A percentile compares a stretch with the other conserved stretches of the same genome.
Conservation (phyloP, 2,888 invertebrate genomes). For the Molorchus minor region DNA sequence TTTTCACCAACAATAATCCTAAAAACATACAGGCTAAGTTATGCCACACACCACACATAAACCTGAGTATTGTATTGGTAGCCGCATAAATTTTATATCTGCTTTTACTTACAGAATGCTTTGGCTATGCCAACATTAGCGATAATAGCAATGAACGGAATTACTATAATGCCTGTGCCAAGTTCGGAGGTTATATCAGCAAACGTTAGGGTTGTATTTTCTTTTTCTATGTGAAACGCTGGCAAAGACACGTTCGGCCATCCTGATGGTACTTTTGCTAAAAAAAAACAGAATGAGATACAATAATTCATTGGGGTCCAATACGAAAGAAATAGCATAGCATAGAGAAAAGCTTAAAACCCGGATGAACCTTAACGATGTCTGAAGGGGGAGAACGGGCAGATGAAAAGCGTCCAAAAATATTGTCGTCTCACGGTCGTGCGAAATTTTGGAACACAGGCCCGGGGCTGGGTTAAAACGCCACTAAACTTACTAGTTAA, state of each 20-base stretch:
- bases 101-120: conserved; percentile 75
- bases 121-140: conserved; percentile 87
- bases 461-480: too few relatives aligned
- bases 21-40: too few relatives aligned
- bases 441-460: conserved; percentile 9
- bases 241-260: conserved; percentile 68
- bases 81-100: too few relatives aligned
- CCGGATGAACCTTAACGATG: too few relatives aligned
- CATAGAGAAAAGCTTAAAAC: too few relatives aligned
- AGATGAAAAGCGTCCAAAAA: not conserved
- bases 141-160: conserved; percentile 79
- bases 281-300: conserved; percentile 36
- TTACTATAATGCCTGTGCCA: conserved; percentile 74
- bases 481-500: conserved; percentile 68
- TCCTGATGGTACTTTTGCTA: conserved; percentile 71
- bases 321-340: too few relatives aligned
- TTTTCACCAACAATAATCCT: too few relatives aligned
- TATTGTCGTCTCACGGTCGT: not conserved
- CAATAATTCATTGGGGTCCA: too few relatives aligned
- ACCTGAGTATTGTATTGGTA: too few relatives aligned
- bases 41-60: too few relatives aligned
- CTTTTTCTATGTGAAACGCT: conserved; percentile 63
- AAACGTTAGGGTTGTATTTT: conserved; percentile 66
- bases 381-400: too few relatives aligned
- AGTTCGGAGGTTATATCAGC: conserved; percentile 69